Evolutionary conservation across 2,888 invertebrate genomes (phyloP).

Genomic region (Nymphalis c-album): DNA sequence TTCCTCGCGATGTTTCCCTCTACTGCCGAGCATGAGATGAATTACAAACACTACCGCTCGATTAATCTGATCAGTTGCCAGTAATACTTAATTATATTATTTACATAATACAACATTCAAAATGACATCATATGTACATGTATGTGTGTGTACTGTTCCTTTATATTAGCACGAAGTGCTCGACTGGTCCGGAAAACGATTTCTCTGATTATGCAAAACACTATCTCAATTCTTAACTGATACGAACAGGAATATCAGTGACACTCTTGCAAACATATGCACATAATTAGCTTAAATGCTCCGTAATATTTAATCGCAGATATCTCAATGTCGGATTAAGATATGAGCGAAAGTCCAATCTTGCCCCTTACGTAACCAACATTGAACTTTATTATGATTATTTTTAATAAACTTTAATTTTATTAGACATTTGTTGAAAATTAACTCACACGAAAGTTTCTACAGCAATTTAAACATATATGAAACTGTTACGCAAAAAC

Average conservation of each 20-base stretch:
- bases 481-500: too few species aligned
- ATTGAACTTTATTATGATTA: too few species aligned
- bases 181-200: constrained; percentile 26
- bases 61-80: too few species aligned
- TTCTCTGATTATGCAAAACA: constrained; percentile 28
- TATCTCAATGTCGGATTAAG: neutral
- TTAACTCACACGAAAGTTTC: too few species aligned
- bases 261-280: neutral
- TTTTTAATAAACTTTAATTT: too few species aligned
- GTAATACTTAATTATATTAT: too few species aligned
- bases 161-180: neutral
- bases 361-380: too few species aligned
- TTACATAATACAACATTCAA: neutral
- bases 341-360: neutral
- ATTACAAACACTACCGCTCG: too few species aligned
- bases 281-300: neutral
- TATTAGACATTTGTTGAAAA: too few species aligned
- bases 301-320: neutral
- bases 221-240: neutral
- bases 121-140: neutral
- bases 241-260: neutral
- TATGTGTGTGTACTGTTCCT: neutral
- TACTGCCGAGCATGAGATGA: too few species aligned
- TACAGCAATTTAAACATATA: too few species aligned
- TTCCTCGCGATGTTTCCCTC: too few species aligned